A percentile compares a stretch with the other conserved stretches of the same genome.
phyloP scores from a whole-genome alignment of 2,797 vertebrate genomes.

The Mus minutoides region DNA sequence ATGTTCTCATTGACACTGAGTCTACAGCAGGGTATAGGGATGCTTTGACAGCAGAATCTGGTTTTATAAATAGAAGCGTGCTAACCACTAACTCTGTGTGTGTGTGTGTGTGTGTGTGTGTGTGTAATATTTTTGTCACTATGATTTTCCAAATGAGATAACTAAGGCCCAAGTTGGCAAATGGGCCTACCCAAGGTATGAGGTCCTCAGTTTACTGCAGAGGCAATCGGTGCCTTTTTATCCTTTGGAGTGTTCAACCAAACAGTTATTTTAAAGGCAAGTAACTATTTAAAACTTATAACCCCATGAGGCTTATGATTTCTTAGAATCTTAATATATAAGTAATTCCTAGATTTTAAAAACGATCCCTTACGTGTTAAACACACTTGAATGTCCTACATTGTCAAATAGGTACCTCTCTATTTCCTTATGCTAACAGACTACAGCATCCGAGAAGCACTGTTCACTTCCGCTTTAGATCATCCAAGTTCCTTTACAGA shows the following conservation, averaged over 20 bases:
- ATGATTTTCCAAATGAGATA: constrained; percentile 23
- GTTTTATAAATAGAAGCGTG: background rate
- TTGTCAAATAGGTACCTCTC: background rate
- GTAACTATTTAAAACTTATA: constrained; percentile 3
- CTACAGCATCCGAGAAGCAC: background rate
- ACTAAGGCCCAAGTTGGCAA: background rate
- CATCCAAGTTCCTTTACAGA: background rate
- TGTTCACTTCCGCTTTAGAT: background rate
- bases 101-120: background rate
- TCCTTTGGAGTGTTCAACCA: background rate
- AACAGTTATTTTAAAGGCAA: background rate
- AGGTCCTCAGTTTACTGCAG: background rate
- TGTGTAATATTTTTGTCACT: background rate
- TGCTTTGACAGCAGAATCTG: background rate
- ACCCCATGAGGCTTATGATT: background rate
- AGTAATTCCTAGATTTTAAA: background rate
- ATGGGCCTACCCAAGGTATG: background rate
- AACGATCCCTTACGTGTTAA: background rate
- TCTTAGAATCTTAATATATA: constrained; percentile 55
- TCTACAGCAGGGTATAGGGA: background rate
- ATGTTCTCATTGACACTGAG: background rate
- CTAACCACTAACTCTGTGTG: background rate
- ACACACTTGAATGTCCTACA: background rate
- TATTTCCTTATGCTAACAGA: constrained; percentile 4
- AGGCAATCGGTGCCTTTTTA: fast-evolving